Base-by-base conservation (phyloP, 30 jellyfish, hydroid and myxozoan species). In the Haliclystus octoradiatus region DNA sequence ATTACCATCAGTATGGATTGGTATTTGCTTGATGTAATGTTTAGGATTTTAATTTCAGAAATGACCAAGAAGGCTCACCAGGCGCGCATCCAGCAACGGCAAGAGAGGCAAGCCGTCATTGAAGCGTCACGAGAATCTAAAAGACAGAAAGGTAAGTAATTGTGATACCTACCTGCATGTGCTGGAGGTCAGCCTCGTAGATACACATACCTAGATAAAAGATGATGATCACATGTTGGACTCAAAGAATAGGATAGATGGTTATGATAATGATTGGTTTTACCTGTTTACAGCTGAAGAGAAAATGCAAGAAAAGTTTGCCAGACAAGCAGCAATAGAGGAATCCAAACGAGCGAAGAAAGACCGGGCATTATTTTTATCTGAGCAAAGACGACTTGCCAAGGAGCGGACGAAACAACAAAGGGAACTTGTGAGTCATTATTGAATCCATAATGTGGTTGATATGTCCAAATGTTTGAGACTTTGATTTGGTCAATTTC, bases 41-140 rank as follows among this genome's bases (percentile, higher is more conserved):
- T 19, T 5, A 5, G 14, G 9, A 9, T 19, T 40, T 40, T 40
- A 40, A 40, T 40, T 40, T 40, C 57, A 79, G 97, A 72, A 29
- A 73, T 63, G 26, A 34, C 79, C 24, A 70, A 64, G 72, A 82
- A 80, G 32, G 95, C 95, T 13, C 80, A 65, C 49, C 88, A 80
- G 50, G 95, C 93, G 0, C 71, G 75, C 2, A 26, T 40, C 30
- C 66, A 49, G 35, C 66, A 75, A 28, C 30, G 33, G n/a, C 75
- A 28, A 33, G 75, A 29, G 66, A 30, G 63, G 63, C 63, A 66
- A 2, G 75, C 75, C n/a, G 67, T 26, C 19, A 33, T 66, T 30
- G 75, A 66, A 33, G 75, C 70, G 33, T 12, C 67, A 22, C 65
- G 75, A 26, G n/a, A 28, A 22, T 33, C 75, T 19, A 66, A 66